Conservation (phyloP, 2,797 vertebrate species). For the Gadopsis marmoratus region DNA sequence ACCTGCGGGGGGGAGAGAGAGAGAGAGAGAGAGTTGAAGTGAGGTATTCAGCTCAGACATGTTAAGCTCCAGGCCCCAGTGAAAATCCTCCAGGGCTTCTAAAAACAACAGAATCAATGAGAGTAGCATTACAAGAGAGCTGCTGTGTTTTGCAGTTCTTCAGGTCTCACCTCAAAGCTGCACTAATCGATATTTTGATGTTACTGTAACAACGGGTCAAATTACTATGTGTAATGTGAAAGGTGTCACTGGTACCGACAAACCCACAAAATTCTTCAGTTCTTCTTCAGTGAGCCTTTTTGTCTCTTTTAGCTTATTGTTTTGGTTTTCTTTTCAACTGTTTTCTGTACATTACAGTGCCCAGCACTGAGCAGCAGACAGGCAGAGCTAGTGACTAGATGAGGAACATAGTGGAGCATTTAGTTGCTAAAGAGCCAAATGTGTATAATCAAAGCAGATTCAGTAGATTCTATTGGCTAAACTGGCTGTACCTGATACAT, state of each 20-base stretch:
- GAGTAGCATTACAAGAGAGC: slow-evolving; percentile 19
- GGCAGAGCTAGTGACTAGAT: neutral
- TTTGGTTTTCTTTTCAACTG: neutral
- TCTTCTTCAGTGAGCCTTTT: neutral
- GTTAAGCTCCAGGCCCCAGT: slow-evolving; percentile 1
- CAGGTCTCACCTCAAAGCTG: slow-evolving; percentile 8
- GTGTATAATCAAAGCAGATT: neutral
- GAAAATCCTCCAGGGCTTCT: slow-evolving; percentile 39
- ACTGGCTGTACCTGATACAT: slow-evolving; percentile 85
- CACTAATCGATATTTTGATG: slow-evolving; percentile 10
- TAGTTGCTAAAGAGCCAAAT: neutral
- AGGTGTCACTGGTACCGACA: neutral
- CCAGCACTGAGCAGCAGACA: neutral
- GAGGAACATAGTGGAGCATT: neutral
- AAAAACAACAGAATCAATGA: slow-evolving; percentile 36
- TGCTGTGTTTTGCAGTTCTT: slow-evolving; percentile 26
- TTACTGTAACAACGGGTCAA: neutral
- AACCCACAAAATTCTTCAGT: neutral
- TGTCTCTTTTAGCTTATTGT: neutral
- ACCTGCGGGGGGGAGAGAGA: slow-evolving; percentile 40
- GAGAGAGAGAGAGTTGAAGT: neutral
- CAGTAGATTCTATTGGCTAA: neutral
- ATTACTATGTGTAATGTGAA: neutral
- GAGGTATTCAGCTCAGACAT: slow-evolving; percentile 34
- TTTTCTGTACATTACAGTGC: neutral